Conservation (phyloP, 2,888 invertebrate genomes). For the Dynastes hyllus region DNA sequence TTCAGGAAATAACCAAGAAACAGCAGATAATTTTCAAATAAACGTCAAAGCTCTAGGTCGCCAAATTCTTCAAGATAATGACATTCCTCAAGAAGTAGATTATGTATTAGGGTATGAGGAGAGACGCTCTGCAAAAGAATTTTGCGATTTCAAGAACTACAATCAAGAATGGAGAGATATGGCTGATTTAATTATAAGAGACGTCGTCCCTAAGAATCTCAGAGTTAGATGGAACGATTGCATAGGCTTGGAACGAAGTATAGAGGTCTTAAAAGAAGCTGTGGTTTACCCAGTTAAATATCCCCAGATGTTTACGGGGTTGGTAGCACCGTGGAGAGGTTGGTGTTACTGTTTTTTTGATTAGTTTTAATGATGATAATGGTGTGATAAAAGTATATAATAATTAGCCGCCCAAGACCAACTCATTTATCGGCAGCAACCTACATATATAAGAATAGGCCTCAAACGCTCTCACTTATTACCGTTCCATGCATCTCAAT, state of each 20-base stretch:
- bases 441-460: too few species aligned
- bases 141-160: conserved; percentile 65
- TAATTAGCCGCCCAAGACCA: too few species aligned
- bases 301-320: conserved; percentile 81
- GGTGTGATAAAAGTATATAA: too few species aligned
- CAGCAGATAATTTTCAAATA: conserved; percentile 47
- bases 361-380: background rate
- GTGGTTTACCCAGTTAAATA: conserved; percentile 86
- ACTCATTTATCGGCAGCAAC: too few species aligned
- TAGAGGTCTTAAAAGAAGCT: conserved; percentile 88
- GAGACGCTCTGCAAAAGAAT: conserved; percentile 50
- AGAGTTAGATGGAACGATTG: conserved; percentile 86
- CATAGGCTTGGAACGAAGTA: conserved; percentile 83
- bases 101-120: background rate
- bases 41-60: conserved; percentile 36
- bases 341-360: conserved; percentile 64
- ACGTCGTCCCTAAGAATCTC: conserved; percentile 69
- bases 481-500: too few species aligned
- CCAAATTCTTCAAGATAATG: background rate
- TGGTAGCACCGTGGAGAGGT: conserved; percentile 88
- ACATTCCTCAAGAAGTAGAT: conserved; percentile 3
- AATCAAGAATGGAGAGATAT: conserved; percentile 78
- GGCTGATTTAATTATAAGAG: conserved; percentile 78
- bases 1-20: conserved; percentile 15
- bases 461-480: too few species aligned